phyloP scores from a whole-genome alignment of 2,113 vertebrate genomes.

The Seriola quinqueradiata region DNA sequence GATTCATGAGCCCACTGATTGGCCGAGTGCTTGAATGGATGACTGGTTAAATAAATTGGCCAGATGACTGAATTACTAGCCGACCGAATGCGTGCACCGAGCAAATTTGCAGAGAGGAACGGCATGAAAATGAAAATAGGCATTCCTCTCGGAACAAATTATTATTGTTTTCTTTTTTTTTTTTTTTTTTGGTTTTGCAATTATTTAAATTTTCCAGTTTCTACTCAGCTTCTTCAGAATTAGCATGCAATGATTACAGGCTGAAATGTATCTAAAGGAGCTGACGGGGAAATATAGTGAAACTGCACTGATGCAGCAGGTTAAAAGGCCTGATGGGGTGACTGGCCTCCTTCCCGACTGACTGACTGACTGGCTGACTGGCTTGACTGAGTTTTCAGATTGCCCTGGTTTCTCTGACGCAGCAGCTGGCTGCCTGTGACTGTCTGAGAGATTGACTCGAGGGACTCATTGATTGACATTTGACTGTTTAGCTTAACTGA shows the following conservation, averaged over 20 bases:
- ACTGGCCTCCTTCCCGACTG: background rate
- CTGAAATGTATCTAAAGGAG: background rate
- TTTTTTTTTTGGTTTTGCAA: background rate
- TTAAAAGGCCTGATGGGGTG: constrained; percentile 4
- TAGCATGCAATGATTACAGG: background rate
- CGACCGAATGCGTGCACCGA: constrained; percentile 13
- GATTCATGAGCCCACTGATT: constrained; percentile 23
- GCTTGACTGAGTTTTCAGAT: constrained; percentile 34
- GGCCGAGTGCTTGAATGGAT: constrained; percentile 39
- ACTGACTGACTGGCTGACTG: constrained; percentile 11
- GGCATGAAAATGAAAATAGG: constrained; percentile 19
- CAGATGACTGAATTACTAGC: constrained; percentile 32
- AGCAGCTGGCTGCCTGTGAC: constrained; percentile 46
- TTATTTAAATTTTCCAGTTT: constrained; percentile 11
- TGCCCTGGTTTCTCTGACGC: constrained; percentile 39
- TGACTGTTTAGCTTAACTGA: constrained; percentile 38
- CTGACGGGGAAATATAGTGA: background rate
- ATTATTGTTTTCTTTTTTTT: background rate
- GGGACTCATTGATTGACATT: constrained; percentile 43
- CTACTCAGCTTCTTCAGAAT: constrained; percentile 17
- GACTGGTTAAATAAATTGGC: constrained; percentile 45
- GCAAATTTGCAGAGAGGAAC: constrained; percentile 20
- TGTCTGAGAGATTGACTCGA: constrained; percentile 39
- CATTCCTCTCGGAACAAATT: constrained; percentile 7
- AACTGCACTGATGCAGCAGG: constrained; percentile 4